Conservation (phyloP, 2,113 vertebrate species). For the Ammospiza caudacuta region DNA sequence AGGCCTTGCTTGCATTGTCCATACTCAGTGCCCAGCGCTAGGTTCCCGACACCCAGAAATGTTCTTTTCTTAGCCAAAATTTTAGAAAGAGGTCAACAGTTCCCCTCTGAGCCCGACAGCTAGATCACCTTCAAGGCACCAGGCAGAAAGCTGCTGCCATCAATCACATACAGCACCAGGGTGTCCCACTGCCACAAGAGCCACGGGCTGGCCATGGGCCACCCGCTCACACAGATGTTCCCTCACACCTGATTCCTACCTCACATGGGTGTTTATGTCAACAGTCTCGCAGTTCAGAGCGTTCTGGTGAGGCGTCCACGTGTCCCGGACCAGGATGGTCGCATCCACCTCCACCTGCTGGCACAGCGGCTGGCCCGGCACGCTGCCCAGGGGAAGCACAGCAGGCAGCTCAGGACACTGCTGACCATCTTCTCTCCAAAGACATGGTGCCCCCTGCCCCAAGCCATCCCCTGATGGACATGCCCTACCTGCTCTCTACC, state of each 20-base stretch:
- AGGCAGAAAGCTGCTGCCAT: not conserved
- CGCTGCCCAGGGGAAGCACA: not conserved
- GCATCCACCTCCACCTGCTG: slow-evolving; percentile 50
- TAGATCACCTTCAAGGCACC: accelerated
- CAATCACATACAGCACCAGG: not conserved
- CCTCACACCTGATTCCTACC: slow-evolving; percentile 25
- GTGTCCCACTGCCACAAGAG: not conserved
- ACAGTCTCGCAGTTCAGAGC: slow-evolving; percentile 41
- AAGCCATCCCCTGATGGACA: accelerated
- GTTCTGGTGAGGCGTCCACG: not conserved
- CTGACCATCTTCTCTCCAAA: not conserved
- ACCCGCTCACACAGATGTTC: accelerated
- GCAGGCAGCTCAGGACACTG: not conserved
- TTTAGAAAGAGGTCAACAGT: not conserved
- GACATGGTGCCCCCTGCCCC: accelerated
- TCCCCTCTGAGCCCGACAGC: accelerated
- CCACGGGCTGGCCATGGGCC: accelerated
- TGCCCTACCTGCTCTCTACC: slow-evolving; percentile 37
- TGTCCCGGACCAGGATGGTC: slow-evolving; percentile 3
- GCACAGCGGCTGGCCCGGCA: not conserved
- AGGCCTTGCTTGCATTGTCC: accelerated
- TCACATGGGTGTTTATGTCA: not conserved
- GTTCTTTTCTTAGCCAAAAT: not conserved
- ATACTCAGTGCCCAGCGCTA: accelerated
- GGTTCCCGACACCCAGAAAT: not conserved